Conservation (phyloP, 1,140 invertebrate species). For the Nebria ingens region DNA sequence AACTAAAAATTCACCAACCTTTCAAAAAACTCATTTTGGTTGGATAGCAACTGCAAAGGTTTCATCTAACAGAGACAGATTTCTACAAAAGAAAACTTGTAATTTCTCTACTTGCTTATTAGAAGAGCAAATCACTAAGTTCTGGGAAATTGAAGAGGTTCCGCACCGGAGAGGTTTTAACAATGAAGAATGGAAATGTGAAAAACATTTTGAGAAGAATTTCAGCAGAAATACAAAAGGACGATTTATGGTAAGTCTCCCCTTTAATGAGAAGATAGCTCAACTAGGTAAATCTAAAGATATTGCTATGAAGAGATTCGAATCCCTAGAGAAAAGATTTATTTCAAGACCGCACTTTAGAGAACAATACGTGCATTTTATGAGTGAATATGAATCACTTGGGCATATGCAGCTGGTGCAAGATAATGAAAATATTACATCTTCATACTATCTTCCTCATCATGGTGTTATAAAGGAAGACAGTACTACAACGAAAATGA, state of each 20-base stretch:
- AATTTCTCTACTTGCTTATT: neutral
- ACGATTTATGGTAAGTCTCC: constrained; percentile 16
- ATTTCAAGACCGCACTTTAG: neutral
- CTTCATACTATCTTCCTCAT: constrained; percentile 15
- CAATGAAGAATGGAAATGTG: constrained; percentile 20
- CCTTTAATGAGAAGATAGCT: constrained; percentile 9
- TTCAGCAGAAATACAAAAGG: constrained; percentile 11
- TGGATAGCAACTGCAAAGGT: constrained; percentile 24
- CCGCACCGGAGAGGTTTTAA: constrained; percentile 10
- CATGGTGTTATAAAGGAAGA: constrained; percentile 14
- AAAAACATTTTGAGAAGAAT: constrained; percentile 14
- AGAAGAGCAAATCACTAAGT: constrained; percentile 13
- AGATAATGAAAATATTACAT: constrained; percentile 17
- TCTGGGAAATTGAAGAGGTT: constrained; percentile 20
- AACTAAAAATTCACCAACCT: constrained; percentile 17
- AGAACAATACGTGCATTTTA: neutral
- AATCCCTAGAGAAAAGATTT: neutral
- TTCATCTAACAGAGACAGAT: neutral
- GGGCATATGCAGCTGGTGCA: constrained; percentile 8
- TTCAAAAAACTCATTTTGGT: constrained; percentile 26
- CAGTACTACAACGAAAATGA: constrained; percentile 15
- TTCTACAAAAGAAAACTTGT: neutral
- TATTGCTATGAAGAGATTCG: neutral
- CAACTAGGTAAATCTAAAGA: neutral
- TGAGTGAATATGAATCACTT: neutral